A percentile compares a stretch with the other conserved stretches of the same genome.
These are phyloP conservation scores for Corydoras maculifer DNA, from an alignment of 2,113 vertebrate species.

Conservation along the genomic window DNA sequence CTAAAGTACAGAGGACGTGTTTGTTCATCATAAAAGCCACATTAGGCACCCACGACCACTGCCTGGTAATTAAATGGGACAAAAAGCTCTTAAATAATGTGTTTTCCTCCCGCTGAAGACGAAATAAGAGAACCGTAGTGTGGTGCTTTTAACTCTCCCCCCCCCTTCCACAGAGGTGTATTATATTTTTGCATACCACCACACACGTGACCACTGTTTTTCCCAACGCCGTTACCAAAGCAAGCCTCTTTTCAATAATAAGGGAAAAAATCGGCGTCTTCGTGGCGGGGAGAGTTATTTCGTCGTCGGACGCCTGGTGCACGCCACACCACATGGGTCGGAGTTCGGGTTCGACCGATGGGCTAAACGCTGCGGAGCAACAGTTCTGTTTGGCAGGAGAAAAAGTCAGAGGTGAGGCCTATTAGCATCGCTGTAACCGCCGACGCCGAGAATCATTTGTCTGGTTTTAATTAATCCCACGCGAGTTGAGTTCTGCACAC, in stretches of 20 bases:
- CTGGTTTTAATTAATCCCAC: conserved; percentile 48
- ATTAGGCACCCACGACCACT: conserved; percentile 21
- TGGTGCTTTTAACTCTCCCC: no score
- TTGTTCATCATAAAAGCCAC: conserved; percentile 34
- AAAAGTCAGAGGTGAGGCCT: conserved; percentile 20
- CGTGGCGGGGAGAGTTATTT: no score
- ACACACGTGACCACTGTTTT: no score
- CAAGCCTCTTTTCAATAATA: no score
- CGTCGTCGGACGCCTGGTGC: no score
- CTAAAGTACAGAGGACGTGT: conserved; percentile 32
- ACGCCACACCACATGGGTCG: no score
- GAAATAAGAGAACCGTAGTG: no score
- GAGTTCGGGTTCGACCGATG: no score
- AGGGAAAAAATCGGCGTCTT: no score
- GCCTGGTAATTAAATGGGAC: conserved; percentile 35
- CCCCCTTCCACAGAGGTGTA: no score
- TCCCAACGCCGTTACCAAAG: no score
- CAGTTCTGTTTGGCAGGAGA: conserved; percentile 20
- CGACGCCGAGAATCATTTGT: conserved; percentile 42
- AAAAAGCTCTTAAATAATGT: conserved; percentile 27
- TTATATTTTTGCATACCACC: no score
- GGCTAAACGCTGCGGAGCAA: not conserved
- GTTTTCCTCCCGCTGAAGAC: not conserved
- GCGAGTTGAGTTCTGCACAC: conserved; percentile 35
- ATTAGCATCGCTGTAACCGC: conserved; percentile 41